phyloP scores from a whole-genome alignment of 2,888 invertebrate genomes.

The Eupithecia subfuscata region DNA sequence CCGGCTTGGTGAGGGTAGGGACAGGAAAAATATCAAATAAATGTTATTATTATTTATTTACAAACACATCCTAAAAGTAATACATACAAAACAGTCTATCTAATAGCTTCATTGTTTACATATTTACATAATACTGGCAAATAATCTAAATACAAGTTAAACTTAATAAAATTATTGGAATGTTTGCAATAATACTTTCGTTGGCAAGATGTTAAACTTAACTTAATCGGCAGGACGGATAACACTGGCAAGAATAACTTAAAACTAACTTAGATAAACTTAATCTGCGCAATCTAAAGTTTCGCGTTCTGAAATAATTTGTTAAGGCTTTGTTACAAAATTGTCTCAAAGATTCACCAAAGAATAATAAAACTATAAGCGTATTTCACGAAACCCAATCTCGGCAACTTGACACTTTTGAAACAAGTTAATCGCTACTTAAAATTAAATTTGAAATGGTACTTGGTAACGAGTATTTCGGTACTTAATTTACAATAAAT shows the following conservation, averaged over 20 bases:
- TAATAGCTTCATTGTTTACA: slow-evolving; percentile 47
- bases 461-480: slow-evolving; percentile 71
- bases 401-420: slow-evolving; percentile 58
- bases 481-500: slow-evolving; percentile 69
- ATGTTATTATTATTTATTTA: slow-evolving; percentile 49
- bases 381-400: slow-evolving; percentile 61
- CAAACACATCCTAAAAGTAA: slow-evolving; percentile 42
- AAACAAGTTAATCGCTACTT: slow-evolving; percentile 48
- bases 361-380: slow-evolving; percentile 51
- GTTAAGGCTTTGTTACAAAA: slow-evolving; percentile 2
- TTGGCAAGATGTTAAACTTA: slow-evolving; percentile 71
- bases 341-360: neutral
- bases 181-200: slow-evolving; percentile 69
- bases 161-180: slow-evolving; percentile 25
- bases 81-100: slow-evolving; percentile 45
- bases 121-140: slow-evolving; percentile 50
- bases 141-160: slow-evolving; percentile 2
- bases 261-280: slow-evolving; percentile 37
- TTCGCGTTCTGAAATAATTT: neutral
- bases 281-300: neutral
- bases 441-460: slow-evolving; percentile 47
- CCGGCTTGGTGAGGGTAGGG: neutral
- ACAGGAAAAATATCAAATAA: slow-evolving; percentile 8
- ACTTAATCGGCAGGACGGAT: slow-evolving; percentile 77
- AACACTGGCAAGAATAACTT: slow-evolving; percentile 60